Evolutionary conservation across 2,888 invertebrate genomes (phyloP).

Genomic region (Eurois occulta): DNA sequence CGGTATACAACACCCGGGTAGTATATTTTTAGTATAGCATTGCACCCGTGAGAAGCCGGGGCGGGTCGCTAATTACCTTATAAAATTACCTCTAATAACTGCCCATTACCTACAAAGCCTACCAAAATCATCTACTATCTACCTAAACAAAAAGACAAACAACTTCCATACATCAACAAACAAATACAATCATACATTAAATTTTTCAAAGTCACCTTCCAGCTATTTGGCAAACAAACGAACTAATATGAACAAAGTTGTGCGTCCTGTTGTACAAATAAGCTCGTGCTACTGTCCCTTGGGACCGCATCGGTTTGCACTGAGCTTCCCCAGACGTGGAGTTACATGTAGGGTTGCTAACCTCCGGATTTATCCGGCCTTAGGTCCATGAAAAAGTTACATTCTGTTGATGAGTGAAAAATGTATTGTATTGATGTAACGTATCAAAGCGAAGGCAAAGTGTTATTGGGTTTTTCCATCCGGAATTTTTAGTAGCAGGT

Average conservation of each 20-base stretch:
- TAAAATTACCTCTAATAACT: too few species aligned
- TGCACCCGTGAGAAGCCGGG: too few species aligned
- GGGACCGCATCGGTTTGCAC: constrained; percentile 47
- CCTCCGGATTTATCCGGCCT: not conserved
- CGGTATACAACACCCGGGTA: too few species aligned
- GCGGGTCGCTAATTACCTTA: too few species aligned
- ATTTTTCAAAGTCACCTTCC: constrained; percentile 31
- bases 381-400: not conserved
- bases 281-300: constrained; percentile 30
- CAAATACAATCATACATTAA: constrained; percentile 17
- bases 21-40: too few species aligned
- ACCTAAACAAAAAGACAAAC: not conserved
- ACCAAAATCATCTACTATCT: not conserved
- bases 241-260: constrained; percentile 60
- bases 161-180: not conserved
- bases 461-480: too few species aligned
- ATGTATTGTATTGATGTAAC: not conserved
- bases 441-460: not conserved
- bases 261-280: constrained; percentile 41
- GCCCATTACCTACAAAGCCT: not conserved
- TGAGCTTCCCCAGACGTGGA: constrained; percentile 36
- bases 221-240: constrained; percentile 26
- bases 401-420: not conserved
- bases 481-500: too few species aligned
- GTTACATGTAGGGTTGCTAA: constrained; percentile 1